Conservation (phyloP, 2,888 invertebrate genomes). For the Caenorhabditis panamensis region DNA sequence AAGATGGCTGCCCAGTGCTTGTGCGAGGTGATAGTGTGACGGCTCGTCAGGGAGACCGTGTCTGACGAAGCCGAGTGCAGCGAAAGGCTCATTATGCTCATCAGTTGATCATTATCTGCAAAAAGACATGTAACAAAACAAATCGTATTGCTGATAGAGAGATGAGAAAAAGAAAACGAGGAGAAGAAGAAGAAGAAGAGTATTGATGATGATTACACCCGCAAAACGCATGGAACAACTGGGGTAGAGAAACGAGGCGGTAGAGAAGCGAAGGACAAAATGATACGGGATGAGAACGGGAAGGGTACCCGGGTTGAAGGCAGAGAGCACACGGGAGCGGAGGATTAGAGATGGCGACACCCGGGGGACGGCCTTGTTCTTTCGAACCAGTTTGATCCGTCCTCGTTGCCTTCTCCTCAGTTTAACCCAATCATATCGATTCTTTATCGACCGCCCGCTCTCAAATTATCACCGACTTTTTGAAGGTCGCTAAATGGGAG, state of each 20-base stretch:
- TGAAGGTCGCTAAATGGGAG: constrained; percentile 12
- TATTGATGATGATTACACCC: constrained; percentile 55
- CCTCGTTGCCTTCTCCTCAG: constrained; percentile 12
- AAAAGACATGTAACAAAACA: constrained; percentile 18
- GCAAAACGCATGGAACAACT: constrained; percentile 59
- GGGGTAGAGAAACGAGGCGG: constrained; percentile 21
- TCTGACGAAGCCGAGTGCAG: constrained; percentile 57
- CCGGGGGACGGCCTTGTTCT: constrained; percentile 49
- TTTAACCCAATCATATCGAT: constrained; percentile 45
- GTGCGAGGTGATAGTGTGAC: constrained; percentile 28
- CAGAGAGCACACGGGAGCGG: constrained; percentile 11
- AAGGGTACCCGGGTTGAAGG: constrained; percentile 27
- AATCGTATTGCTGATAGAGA: constrained; percentile 18
- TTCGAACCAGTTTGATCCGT: constrained; percentile 58
- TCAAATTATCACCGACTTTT: constrained; percentile 21
- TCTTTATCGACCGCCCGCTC: constrained; percentile 22
- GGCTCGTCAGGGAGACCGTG: constrained; percentile 58
- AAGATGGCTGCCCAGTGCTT: constrained; percentile 57
- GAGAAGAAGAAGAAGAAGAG: constrained; percentile 18
- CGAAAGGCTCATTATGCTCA: constrained; percentile 56
- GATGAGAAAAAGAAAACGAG: constrained; percentile 7
- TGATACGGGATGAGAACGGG: constrained; percentile 57
- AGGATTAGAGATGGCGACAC: constrained; percentile 7
- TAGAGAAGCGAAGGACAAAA: constrained; percentile 52
- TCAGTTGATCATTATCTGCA: constrained; percentile 40